These are phyloP conservation scores for Epinephelus moara DNA, from an alignment of 2,113 vertebrate species.

Conservation along the genomic window DNA sequence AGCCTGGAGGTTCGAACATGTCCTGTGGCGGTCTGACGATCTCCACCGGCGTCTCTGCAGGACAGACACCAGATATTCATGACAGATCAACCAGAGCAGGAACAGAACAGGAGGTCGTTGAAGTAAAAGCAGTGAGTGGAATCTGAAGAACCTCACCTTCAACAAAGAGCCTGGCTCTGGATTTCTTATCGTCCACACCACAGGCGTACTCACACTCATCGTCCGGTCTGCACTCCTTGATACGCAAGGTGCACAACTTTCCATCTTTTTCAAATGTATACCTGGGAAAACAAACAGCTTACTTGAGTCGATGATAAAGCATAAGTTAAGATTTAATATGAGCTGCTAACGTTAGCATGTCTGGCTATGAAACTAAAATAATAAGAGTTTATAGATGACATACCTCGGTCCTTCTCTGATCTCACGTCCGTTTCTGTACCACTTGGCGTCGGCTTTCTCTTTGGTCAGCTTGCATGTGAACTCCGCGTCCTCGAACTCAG, in stretches of 20 bases:
- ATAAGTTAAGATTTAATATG: no score
- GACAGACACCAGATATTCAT: background rate
- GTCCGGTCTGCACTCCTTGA: slow-evolving; percentile 95
- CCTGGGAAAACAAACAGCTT: slow-evolving; percentile 75
- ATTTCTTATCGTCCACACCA: slow-evolving; percentile 94
- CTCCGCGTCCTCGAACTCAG: slow-evolving; percentile 95
- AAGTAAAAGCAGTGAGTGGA: background rate
- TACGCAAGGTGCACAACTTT: slow-evolving; percentile 89
- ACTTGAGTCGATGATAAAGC: background rate
- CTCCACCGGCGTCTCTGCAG: slow-evolving; percentile 94
- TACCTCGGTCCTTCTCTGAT: slow-evolving; percentile 97
- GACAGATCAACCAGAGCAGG: background rate
- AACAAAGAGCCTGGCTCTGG: slow-evolving; percentile 96
- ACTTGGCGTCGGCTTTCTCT: slow-evolving; percentile 95
- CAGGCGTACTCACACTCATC: slow-evolving; percentile 99
- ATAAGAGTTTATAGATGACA: no score
- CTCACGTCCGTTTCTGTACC: slow-evolving; percentile 97
- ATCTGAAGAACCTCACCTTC: slow-evolving; percentile 86
- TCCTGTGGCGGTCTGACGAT: slow-evolving; percentile 96
- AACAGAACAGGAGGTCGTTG: background rate
- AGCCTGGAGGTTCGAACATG: slow-evolving; percentile 91
- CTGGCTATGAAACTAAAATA: background rate
- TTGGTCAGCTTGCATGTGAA: slow-evolving; percentile 95
- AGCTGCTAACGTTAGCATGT: no score
- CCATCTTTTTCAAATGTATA: slow-evolving; percentile 95